These are phyloP conservation scores for Intoshia linei DNA, from an alignment of 1,140 invertebrate species.

Conservation along the genomic window DNA sequence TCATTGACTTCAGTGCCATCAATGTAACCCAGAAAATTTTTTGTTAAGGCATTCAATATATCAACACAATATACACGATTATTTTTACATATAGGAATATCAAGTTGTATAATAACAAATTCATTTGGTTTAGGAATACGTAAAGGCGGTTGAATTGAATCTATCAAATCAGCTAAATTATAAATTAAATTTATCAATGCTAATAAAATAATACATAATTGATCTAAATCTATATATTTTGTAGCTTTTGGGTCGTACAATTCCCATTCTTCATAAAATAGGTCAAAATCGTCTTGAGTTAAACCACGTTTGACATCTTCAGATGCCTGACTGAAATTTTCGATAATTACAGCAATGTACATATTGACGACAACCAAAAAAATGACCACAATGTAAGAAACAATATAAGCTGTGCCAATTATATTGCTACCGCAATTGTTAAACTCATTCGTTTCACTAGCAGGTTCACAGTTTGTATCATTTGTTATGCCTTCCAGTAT, in stretches of 20 bases:
- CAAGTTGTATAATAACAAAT: slow-evolving; percentile 88
- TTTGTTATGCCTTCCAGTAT: slow-evolving; percentile 77
- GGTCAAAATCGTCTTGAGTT: slow-evolving; percentile 89
- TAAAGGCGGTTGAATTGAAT: slow-evolving; percentile 14
- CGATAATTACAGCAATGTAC: slow-evolving; percentile 93
- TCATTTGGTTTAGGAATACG: slow-evolving; percentile 85
- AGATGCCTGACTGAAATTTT: slow-evolving; percentile 84
- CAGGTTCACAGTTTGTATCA: slow-evolving; percentile 36
- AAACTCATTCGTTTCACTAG: too few relatives aligned
- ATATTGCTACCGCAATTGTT: slow-evolving; percentile 66
- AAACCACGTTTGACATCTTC: slow-evolving; percentile 89
- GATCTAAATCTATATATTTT: slow-evolving; percentile 66
- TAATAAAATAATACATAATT: slow-evolving; percentile 67
- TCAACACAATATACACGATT: slow-evolving; percentile 85
- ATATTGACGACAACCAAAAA: slow-evolving; percentile 94
- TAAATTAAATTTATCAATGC: slow-evolving; percentile 33
- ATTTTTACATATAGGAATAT: slow-evolving; percentile 80
- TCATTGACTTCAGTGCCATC: slow-evolving; percentile 2
- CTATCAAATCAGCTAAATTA: slow-evolving; percentile 1
- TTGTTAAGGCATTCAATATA: slow-evolving; percentile 57
- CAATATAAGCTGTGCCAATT: slow-evolving; percentile 62
- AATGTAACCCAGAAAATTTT: slow-evolving; percentile 63
- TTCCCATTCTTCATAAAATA: slow-evolving; percentile 98
- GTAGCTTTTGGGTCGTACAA: slow-evolving; percentile 84
- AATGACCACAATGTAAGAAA: slow-evolving; percentile 76